Percentiles rank a stretch among this genome's conserved stretches.
phyloP scores from a whole-genome alignment of 2,113 vertebrate genomes.

The Phalacrocorax pelagicus region DNA sequence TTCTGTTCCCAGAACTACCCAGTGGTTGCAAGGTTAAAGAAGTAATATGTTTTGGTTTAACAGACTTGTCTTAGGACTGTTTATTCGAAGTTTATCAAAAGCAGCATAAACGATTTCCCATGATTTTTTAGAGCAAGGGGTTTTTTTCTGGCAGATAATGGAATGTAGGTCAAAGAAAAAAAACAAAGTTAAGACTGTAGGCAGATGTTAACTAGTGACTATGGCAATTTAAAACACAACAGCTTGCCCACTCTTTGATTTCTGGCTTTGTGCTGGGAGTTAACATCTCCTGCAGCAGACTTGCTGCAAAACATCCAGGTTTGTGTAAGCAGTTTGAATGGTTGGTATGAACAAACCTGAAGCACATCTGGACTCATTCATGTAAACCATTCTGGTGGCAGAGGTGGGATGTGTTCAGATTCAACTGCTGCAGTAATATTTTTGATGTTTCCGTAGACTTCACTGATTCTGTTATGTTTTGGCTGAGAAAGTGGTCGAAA shows the following conservation, averaged over 20 bases:
- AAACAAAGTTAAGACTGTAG: background rate
- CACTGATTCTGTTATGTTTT: background rate
- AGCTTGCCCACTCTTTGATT: background rate
- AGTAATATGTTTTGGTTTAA: background rate
- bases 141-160: background rate
- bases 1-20: background rate
- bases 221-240: background rate
- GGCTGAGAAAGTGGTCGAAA: background rate
- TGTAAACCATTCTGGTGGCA: background rate
- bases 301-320: background rate
- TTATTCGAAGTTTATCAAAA: slow-evolving; percentile 32
- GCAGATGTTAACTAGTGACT: background rate
- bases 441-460: background rate
- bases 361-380: background rate
- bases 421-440: background rate
- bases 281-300: background rate
- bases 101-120: background rate
- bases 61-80: background rate
- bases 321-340: background rate
- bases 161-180: background rate
- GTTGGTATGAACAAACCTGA: background rate
- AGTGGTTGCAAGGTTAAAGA: background rate
- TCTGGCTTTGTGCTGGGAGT: background rate
- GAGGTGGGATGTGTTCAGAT: background rate
- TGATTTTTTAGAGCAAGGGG: background rate